A percentile compares a stretch with the other conserved stretches of the same genome.
phyloP scores from a whole-genome alignment of 1,140 invertebrate species.

The Arion vulgaris region DNA sequence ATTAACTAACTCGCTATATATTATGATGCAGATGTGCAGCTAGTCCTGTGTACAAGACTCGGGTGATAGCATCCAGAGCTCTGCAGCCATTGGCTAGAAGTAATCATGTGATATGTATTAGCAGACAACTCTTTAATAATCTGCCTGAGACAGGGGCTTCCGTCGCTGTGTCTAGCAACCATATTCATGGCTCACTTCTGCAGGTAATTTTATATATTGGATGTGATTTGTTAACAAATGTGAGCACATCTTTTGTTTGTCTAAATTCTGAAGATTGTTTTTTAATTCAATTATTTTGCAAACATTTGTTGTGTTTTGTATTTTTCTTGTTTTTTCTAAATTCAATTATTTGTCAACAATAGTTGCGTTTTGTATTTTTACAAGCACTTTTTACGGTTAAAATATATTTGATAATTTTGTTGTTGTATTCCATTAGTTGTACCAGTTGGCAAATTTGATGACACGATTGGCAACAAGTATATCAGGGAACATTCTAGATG shows the following conservation, averaged over 20 bases:
- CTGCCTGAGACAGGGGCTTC: constrained; percentile 46
- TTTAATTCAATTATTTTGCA: too few species aligned
- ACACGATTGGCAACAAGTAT: constrained; percentile 16
- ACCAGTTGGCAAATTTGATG: constrained; percentile 35
- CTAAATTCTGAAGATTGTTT: too few species aligned
- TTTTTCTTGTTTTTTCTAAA: too few species aligned
- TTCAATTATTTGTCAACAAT: too few species aligned
- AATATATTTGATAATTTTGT: neutral
- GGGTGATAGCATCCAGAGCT: constrained; percentile 80
- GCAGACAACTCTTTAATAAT: constrained; percentile 52
- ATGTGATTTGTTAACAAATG: neutral
- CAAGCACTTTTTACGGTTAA: too few species aligned
- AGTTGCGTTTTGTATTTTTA: too few species aligned
- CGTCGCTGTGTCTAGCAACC: constrained; percentile 67
- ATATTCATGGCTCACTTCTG: constrained; percentile 75
- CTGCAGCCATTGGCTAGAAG: constrained; percentile 78
- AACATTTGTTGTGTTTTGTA: too few species aligned
- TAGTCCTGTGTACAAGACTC: constrained; percentile 77
- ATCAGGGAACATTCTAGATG: constrained; percentile 3
- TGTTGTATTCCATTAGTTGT: constrained; percentile 31
- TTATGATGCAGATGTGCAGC: constrained; percentile 58
- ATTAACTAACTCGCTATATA: too few species aligned
- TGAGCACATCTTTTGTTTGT: too few species aligned
- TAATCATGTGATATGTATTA: constrained; percentile 59
- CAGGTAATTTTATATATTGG: constrained; percentile 70